phyloP scores from a whole-genome alignment of 2,113 vertebrate species.

The Nymphicus hollandicus region DNA sequence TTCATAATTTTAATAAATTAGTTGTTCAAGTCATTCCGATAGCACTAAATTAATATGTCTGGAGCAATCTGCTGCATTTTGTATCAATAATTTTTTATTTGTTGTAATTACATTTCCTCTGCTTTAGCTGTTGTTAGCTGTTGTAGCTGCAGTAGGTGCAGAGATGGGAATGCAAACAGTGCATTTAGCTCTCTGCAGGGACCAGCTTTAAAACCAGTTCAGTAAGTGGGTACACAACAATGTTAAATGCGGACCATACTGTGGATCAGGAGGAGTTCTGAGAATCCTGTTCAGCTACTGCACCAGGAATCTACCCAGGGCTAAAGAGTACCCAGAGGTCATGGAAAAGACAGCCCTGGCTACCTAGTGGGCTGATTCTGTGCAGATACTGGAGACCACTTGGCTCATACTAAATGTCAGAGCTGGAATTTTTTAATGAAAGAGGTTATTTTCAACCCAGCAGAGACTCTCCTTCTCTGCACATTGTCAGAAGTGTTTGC shows the following conservation, averaged over 20 bases:
- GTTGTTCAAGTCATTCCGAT: conserved; percentile 52
- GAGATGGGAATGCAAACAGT: conserved; percentile 46
- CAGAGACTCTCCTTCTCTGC: not conserved
- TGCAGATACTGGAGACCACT: conserved; percentile 29
- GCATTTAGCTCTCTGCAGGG: conserved; percentile 32
- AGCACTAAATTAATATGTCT: conserved; percentile 55
- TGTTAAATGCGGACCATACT: not conserved
- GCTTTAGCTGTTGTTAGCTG: conserved; percentile 44
- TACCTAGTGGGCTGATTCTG: not conserved
- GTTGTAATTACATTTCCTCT: conserved; percentile 59
- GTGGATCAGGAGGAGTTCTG: not conserved
- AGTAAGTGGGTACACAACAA: conserved; percentile 1
- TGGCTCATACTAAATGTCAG: conserved; percentile 33
- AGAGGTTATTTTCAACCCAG: conserved; percentile 2
- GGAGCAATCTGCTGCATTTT: conserved; percentile 42
- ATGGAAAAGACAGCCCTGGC: not conserved
- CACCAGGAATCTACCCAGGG: not conserved
- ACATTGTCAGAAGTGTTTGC: not conserved
- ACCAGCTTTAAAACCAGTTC: conserved; percentile 28
- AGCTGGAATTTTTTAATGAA: conserved; percentile 24
- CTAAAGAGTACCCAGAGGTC: not conserved
- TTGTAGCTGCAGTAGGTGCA: conserved; percentile 37
- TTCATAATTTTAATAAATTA: conserved; percentile 61
- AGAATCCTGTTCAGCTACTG: not conserved
- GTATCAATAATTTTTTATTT: conserved; percentile 56